Conservation (phyloP, 2,888 invertebrate species). For the Caenorhabditis panamensis region DNA sequence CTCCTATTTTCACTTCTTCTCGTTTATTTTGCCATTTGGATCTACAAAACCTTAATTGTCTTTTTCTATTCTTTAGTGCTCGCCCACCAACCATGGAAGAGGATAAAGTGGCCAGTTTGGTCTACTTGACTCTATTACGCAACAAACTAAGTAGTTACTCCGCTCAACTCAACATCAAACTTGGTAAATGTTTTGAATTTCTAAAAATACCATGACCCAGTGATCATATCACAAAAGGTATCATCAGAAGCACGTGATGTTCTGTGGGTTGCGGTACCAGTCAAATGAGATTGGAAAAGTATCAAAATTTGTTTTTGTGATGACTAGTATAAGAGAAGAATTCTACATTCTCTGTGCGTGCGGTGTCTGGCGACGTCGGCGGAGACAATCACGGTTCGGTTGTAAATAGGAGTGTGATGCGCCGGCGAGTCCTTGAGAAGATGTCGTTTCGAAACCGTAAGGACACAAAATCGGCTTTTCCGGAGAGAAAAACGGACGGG, state of each 20-base stretch:
- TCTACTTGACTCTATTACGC: conserved; percentile 28
- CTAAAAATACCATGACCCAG: no score
- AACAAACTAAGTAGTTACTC: conserved; percentile 30
- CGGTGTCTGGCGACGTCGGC: conserved; percentile 12
- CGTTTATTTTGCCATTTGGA: neutral
- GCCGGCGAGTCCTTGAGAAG: conserved; percentile 34
- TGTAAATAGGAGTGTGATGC: conserved; percentile 44
- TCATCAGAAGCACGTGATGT: conserved; percentile 11
- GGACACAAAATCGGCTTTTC: conserved; percentile 14
- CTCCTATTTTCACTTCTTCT: conserved; percentile 22
- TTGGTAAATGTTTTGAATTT: conserved; percentile 24
- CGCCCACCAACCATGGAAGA: conserved; percentile 40
- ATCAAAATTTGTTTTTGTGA: conserved; percentile 38
- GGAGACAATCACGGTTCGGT: conserved; percentile 15
- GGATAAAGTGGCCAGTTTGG: conserved; percentile 31
- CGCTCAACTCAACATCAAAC: neutral
- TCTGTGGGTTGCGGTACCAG: neutral
- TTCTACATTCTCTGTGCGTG: conserved; percentile 15
- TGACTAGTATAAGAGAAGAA: conserved; percentile 20
- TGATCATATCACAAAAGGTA: no score
- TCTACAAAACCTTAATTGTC: neutral
- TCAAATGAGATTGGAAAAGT: conserved; percentile 26
- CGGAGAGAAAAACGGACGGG: neutral
- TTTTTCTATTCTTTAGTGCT: neutral
- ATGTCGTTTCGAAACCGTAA: conserved; percentile 29